Conservation (phyloP, 2,888 invertebrate genomes). For the Stictocephala bisonia region DNA sequence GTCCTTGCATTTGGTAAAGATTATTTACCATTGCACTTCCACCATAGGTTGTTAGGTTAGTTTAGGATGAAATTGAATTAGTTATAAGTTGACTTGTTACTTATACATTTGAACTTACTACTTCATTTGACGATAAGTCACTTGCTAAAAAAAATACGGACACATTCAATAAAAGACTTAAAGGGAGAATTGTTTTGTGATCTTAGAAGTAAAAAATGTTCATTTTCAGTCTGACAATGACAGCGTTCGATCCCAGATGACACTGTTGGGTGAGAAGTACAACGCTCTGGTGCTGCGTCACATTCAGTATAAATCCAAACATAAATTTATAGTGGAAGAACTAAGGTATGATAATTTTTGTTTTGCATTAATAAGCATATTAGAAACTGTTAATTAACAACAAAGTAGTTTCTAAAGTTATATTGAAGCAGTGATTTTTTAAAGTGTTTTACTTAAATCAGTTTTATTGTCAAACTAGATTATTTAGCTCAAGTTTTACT, state of each 20-base stretch:
- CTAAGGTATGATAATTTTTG: slow-evolving; percentile 56
- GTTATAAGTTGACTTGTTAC: too few species aligned
- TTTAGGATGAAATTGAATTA: too few species aligned
- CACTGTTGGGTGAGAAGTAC: slow-evolving; percentile 61
- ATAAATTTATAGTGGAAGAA: slow-evolving; percentile 62
- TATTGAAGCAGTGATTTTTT: neutral
- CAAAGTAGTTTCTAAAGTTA: slow-evolving; percentile 22
- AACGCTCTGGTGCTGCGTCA: slow-evolving; percentile 62
- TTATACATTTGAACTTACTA: too few species aligned
- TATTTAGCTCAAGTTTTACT: neutral
- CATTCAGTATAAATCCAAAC: slow-evolving; percentile 62
- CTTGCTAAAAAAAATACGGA: too few species aligned
- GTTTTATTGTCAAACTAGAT: neutral
- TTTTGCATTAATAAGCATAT: neutral
- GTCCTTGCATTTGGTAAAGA: too few species aligned
- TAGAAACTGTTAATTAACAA: too few species aligned
- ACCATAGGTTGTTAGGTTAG: too few species aligned
- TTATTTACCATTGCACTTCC: too few species aligned
- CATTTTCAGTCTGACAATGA: slow-evolving; percentile 60
- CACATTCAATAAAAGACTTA: too few species aligned
- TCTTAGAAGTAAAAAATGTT: neutral
- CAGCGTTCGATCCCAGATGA: slow-evolving; percentile 59
- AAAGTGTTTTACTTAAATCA: neutral
- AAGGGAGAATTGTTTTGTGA: too few species aligned
- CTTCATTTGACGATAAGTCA: too few species aligned